Conservation (phyloP, 2,113 vertebrate species). For the Nematolebias whitei region DNA sequence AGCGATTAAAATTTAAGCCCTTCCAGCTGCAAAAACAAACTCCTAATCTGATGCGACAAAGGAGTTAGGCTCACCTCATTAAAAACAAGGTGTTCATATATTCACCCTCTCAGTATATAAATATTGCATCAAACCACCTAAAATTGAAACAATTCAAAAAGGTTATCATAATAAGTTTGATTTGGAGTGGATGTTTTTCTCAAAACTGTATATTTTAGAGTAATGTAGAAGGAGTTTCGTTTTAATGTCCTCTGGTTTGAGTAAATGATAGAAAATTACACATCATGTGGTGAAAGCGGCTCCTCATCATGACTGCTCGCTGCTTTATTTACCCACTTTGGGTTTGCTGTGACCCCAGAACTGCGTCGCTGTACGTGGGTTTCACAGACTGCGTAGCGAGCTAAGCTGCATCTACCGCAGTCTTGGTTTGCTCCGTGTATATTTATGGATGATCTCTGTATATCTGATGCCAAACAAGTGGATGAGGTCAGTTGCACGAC, state of each 20-base stretch:
- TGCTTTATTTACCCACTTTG: not conserved
- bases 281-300: not conserved
- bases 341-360: not conserved
- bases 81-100: no score
- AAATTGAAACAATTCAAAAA: no score
- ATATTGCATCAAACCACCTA: no score
- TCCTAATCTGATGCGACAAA: no score
- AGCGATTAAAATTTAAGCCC: no score
- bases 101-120: no score
- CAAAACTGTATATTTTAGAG: no score
- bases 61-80: no score
- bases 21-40: no score
- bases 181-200: no score
- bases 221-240: not conserved
- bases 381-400: not conserved
- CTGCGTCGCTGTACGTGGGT: not conserved
- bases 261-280: not conserved
- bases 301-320: not conserved
- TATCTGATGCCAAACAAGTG: constrained; percentile 30
- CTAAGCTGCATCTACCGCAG: not conserved
- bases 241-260: not conserved
- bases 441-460: constrained; percentile 60
- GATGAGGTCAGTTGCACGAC: constrained; percentile 43
- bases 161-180: no score
- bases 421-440: constrained; percentile 19